Conservation (phyloP, 2,797 vertebrate genomes). For the Alosa sapidissima region DNA sequence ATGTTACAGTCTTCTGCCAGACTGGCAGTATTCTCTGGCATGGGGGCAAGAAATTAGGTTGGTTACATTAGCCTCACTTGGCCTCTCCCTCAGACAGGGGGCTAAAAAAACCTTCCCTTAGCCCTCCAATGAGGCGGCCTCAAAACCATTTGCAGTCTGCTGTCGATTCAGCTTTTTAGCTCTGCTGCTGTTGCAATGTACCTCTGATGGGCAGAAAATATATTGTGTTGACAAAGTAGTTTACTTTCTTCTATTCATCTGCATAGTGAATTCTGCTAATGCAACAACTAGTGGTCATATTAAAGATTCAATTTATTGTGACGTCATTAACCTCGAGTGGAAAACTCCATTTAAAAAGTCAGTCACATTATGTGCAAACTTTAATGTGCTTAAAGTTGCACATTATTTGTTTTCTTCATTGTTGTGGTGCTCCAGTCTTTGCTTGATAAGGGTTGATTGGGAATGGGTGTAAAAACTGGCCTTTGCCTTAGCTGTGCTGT, state of each 20-base stretch:
- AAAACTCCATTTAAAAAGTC: neutral
- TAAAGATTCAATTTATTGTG: neutral
- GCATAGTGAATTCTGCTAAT: neutral
- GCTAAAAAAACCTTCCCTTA: neutral
- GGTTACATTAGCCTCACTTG: constrained; percentile 31
- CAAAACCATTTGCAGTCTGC: constrained; percentile 20
- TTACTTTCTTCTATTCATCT: neutral
- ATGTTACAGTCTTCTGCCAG: constrained; percentile 22
- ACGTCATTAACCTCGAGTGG: neutral
- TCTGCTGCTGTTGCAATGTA: neutral
- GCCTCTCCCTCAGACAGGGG: neutral
- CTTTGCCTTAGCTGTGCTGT: neutral
- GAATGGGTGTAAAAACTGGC: neutral
- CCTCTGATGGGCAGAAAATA: neutral
- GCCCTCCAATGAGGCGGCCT: neutral
- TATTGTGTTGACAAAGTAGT: constrained; percentile 13
- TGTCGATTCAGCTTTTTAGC: constrained; percentile 41
- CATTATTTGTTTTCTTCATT: neutral
- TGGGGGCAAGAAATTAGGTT: constrained; percentile 31
- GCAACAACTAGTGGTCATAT: neutral
- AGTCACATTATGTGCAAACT: neutral
- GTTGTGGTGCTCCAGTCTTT: neutral
- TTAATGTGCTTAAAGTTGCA: neutral
- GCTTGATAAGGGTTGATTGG: neutral
- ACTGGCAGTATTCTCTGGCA: constrained; percentile 17